Conservation (phyloP, 2,888 invertebrate species). For the Uloborus plumipes region DNA sequence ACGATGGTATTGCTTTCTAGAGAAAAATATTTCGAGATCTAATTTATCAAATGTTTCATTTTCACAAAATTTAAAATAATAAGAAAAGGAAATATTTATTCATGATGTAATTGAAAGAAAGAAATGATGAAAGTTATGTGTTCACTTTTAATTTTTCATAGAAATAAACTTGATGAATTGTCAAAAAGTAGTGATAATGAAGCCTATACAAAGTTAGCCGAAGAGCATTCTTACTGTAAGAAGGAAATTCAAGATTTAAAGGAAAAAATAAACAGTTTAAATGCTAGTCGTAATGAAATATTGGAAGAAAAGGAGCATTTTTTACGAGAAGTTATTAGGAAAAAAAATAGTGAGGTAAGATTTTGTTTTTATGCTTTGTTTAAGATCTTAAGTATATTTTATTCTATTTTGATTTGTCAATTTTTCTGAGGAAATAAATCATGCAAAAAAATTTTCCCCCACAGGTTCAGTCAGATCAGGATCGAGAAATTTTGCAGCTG, state of each 20-base stretch:
- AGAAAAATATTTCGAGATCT: no score
- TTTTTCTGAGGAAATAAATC: neutral
- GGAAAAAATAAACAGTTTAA: conserved; percentile 27
- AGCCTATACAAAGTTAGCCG: neutral
- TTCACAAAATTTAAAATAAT: no score
- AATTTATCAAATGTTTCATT: no score
- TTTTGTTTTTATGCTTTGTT: neutral
- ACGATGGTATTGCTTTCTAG: no score
- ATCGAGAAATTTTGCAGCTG: conserved; percentile 36
- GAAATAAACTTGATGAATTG: conserved; percentile 6
- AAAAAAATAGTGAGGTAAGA: neutral
- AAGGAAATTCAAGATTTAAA: conserved; percentile 37
- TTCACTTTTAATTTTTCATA: neutral
- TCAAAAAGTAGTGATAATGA: neutral
- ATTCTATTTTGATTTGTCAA: neutral
- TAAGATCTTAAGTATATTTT: neutral
- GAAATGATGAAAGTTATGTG: no score
- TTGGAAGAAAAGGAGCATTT: neutral
- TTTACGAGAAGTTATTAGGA: neutral
- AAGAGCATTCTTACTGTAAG: conserved; percentile 20
- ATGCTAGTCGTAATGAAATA: neutral
- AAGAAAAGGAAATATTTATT: no score
- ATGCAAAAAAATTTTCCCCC: neutral
- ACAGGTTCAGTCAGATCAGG: conserved; percentile 7
- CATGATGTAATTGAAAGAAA: no score